phyloP scores from a whole-genome alignment of 2,113 vertebrate species.

The Carassius auratus region DNA sequence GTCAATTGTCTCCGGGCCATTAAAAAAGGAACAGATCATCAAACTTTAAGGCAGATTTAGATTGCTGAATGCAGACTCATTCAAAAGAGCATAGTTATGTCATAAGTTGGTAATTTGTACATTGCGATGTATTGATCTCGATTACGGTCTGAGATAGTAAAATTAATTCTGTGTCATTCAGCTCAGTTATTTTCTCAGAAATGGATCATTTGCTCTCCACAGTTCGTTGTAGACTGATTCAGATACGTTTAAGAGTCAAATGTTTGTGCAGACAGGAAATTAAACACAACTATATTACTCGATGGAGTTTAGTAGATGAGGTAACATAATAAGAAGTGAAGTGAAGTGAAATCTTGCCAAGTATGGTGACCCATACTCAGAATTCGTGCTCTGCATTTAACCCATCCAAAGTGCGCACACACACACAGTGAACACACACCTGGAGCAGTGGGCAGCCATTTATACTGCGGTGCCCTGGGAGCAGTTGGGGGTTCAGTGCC shows the following conservation, averaged over 20 bases:
- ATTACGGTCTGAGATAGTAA: background rate
- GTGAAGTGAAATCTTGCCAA: no score
- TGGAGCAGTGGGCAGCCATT: no score
- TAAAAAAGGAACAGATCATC: constrained; percentile 41
- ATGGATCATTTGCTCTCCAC: background rate
- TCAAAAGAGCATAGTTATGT: constrained; percentile 20
- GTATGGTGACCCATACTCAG: no score
- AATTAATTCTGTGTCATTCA: constrained; percentile 1
- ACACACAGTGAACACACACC: no score
- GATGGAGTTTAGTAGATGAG: background rate
- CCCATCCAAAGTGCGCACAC: no score
- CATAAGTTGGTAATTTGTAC: constrained; percentile 19
- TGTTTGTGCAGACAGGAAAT: background rate
- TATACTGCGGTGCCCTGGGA: no score
- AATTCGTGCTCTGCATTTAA: no score
- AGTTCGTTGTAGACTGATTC: background rate
- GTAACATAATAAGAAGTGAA: background rate
- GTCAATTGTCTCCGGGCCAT: constrained; percentile 34
- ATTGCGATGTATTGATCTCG: constrained; percentile 11
- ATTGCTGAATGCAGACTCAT: constrained; percentile 30
- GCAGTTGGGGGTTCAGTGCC: no score
- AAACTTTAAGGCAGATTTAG: constrained; percentile 25
- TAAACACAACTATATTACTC: background rate
- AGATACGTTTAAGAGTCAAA: background rate
- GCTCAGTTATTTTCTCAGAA: constrained; percentile 17